Evolutionary conservation across 2,888 invertebrate species (phyloP).

Genomic region (Celastrina argiolus): DNA sequence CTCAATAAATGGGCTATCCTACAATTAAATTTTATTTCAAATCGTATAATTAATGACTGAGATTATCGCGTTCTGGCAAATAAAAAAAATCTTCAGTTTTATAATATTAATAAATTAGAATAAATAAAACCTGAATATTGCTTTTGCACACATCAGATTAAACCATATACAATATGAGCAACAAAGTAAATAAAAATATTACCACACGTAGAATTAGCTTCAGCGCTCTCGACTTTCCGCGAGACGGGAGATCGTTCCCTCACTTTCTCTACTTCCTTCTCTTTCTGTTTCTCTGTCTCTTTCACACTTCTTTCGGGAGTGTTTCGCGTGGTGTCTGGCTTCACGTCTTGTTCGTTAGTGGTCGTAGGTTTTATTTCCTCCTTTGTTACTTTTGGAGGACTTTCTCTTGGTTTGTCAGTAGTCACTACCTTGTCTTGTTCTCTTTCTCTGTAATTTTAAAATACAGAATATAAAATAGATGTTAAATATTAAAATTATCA

Average conservation of each 20-base stretch:
- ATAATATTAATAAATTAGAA: no score
- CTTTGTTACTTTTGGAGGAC: conserved; percentile 31
- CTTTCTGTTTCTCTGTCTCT: conserved; percentile 25
- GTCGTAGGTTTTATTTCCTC: conserved; percentile 31
- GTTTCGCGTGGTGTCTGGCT: conserved; percentile 49
- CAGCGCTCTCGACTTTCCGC: conserved; percentile 42
- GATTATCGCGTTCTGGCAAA: no score
- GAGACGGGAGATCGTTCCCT: conserved; percentile 43
- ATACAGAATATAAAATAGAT: neutral
- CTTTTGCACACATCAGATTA: no score
- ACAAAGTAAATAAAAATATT: conserved; percentile 31
- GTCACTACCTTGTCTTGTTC: conserved; percentile 38
- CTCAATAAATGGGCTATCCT: no score
- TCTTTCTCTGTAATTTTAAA: conserved; percentile 45
- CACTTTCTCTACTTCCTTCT: conserved; percentile 27
- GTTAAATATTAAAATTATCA: neutral
- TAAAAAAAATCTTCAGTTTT: no score
- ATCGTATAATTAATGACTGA: no score
- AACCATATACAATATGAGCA: neutral
- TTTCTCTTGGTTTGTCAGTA: conserved; percentile 29
- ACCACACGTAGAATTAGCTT: conserved; percentile 68
- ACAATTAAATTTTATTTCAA: no score
- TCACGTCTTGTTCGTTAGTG: conserved; percentile 31
- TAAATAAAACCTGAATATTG: no score
- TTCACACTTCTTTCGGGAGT: conserved; percentile 43